Base-by-base conservation (phyloP, 2,797 vertebrate genomes). In the Bufotes viridis region DNA sequence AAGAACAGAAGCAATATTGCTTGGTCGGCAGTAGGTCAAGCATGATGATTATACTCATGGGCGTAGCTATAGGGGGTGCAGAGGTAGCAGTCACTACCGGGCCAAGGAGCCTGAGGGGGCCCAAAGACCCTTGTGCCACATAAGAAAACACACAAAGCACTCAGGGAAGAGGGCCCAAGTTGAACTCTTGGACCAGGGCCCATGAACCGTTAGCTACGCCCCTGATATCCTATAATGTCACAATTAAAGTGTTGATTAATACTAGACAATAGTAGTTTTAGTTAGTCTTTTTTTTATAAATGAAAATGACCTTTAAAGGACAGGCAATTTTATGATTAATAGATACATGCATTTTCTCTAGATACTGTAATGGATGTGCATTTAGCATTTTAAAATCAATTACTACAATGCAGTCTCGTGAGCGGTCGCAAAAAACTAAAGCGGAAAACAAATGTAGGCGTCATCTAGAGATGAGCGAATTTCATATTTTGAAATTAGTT, bases 311-410 rank as follows among this genome's bases (percentile, higher is more conserved):
- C 51, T 78, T 78, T 55, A 78, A 78, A 75, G 22, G 51, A 10
- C 42, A 74, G 42, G 18, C 29, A 49, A 74, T 74, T 75, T 55
- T 78, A 53, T 53, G 75, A 78, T 78, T 55, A 76, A 53, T 53
- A n/a, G 75, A 78, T 55, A 53, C 55, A 22, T 55, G 22, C 6
- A 55, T 55, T 55, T n/a, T 53, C 12, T 55, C 75, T n/a, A 22
- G 20, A 22, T 49, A n/a, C 20, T n/a, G 42, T 53, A 53, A 53
- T 53, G 22, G 72, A 75, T 51, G 72, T 22, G 72, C 72, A n/a
- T 55, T 72, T 17, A 34, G 7, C 69, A 17, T 18, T 26, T 11
- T 76, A n/a, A 15, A 24, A 53, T 14, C 49, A 53, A 78, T 55
- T 55, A 78, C 1, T 55, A 55, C 12, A 55, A 53, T 14, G 49